Percentiles rank a stretch among this genome's conserved stretches.
phyloP scores from a whole-genome alignment of 92 coral and sea anemone species.

The Phymanthus crucifer region DNA sequence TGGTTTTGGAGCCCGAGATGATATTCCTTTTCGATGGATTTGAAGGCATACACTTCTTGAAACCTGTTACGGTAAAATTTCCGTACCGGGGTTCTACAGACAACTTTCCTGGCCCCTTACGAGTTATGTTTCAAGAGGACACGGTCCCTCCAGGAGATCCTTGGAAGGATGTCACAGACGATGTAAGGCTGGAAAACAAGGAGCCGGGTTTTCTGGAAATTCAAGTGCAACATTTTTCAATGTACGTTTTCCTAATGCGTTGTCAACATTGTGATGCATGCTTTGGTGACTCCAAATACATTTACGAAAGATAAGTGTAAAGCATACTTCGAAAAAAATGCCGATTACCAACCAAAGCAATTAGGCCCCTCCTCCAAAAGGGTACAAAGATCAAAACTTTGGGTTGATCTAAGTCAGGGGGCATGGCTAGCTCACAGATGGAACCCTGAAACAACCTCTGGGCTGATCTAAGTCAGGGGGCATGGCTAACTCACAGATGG shows the following conservation, averaged over 20 bases:
- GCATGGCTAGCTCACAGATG: no score
- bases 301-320: no score
- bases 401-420: no score
- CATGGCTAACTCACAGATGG: no score
- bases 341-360: no score
- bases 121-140: background rate
- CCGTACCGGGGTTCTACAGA: background rate
- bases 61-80: background rate
- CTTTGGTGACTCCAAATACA: no score
- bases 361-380: no score
- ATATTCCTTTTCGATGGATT: background rate
- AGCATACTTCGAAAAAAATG: no score
- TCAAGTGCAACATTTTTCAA: background rate
- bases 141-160: background rate
- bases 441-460: no score
- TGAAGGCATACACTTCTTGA: background rate
- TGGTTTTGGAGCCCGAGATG: constrained; percentile 9
- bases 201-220: background rate
- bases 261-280: no score
- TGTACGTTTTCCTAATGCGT: background rate
- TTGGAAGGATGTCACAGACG: background rate
- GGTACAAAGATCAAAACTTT: no score
- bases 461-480: no score
- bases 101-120: background rate
- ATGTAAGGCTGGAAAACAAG: background rate